Conservation (phyloP, 1,140 invertebrate species). For the Catajapyx aquilonaris region DNA sequence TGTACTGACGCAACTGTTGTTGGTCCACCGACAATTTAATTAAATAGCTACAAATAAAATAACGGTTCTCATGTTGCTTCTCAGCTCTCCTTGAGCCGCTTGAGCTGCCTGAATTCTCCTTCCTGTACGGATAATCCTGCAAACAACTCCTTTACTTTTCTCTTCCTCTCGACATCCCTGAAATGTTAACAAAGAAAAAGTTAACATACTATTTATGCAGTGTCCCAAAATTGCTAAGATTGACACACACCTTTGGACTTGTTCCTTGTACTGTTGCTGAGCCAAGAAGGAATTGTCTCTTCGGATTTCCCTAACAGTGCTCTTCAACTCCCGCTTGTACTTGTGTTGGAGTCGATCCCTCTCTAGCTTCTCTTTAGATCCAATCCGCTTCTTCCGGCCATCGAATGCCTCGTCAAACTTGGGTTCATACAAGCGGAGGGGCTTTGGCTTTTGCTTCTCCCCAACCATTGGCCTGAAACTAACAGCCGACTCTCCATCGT, state of each 20-base stretch:
- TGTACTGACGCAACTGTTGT: no score
- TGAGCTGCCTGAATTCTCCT: not conserved
- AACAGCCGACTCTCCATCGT: not conserved
- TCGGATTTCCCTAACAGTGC: constrained; percentile 71
- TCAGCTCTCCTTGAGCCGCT: not conserved
- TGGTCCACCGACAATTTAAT: no score
- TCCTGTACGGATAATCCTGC: not conserved
- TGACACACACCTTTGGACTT: constrained; percentile 44
- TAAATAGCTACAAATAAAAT: no score
- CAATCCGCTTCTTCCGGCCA: constrained; percentile 36
- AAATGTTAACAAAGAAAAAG: not conserved
- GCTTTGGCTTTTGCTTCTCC: not conserved
- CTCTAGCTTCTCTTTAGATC: constrained; percentile 43
- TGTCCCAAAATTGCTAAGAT: no score
- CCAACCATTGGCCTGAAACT: not conserved
- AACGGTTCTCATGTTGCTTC: no score
- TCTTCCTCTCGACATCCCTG: not conserved
- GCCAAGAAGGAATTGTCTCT: constrained; percentile 65
- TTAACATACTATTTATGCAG: no score
- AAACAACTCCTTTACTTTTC: not conserved
- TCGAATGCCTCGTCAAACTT: constrained; percentile 23
- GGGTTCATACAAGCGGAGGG: not conserved
- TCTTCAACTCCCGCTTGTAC: constrained; percentile 74
- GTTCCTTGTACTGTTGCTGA: constrained; percentile 55
- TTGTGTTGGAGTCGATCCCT: constrained; percentile 53